Evolutionary conservation across 2,113 vertebrate genomes (phyloP), one percentile per base, ranked within the genome.

Genomic region (Tympanuchus pallidicinctus): DNA sequence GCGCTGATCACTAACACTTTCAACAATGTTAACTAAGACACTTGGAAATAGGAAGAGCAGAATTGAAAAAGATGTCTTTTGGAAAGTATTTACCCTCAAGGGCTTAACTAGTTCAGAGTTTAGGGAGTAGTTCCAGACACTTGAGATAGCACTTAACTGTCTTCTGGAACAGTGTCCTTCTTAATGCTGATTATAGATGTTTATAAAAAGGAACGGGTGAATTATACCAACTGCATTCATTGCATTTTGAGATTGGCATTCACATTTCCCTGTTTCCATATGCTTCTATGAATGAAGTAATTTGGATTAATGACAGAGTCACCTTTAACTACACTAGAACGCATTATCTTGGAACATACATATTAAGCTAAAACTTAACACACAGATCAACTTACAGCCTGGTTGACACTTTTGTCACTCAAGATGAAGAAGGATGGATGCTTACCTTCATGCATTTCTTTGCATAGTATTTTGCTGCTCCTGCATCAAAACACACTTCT

Each of bases 311-410:
- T 70, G 36, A 93, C n/a, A n/a, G 79, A 79, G 87, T 78, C 32
- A 60, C 40, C 30, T 65, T 71, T 38, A 8, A 71, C 81, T 80
- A 34, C n/a, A 30, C 83, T 86, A 75, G 72, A 92, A 82, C 57
- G 77, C 50, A 61, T 92, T 66, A 87, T 85, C 88, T 94, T 90
- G 64, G 94, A 95, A 86, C 52, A 73, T 5, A 21, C 1, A 9
- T 82, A 82, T 86, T 32, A 90, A 90, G 24, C 22, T 48, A 88
- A 67, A 94, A 54, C 42, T 69, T 80, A 86, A 74, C 30, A 91
- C n/a, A 64, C 56, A 86, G 56, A 78, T 12, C 64, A 42, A 57
- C 14, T 65, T 30, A 43, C 0, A 11, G 3, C 28, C 82, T 75
- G 73, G 36, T 82, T 86, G 76, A 83, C 36, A 52, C 7, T 85